Conservation (phyloP, 2,888 invertebrate genomes). For the Phaedon cochleariae region DNA sequence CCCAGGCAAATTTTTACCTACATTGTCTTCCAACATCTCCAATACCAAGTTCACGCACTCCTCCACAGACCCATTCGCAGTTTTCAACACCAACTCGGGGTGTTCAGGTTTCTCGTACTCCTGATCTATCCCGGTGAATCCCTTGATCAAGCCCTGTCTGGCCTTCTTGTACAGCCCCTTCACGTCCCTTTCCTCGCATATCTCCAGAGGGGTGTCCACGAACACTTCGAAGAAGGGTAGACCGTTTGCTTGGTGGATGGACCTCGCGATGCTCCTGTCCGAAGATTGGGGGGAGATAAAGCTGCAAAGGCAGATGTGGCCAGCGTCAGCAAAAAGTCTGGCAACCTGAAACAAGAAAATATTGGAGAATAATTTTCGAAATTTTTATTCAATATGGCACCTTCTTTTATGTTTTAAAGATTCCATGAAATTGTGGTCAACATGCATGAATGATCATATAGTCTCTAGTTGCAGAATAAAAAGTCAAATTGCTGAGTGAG, state of each 20-base stretch:
- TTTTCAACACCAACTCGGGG: conserved; percentile 84
- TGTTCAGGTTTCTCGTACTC: conserved; percentile 85
- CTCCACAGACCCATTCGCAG: conserved; percentile 79
- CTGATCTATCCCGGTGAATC: conserved; percentile 92
- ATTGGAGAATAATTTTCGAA: too few species aligned
- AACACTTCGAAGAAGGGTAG: conserved; percentile 93
- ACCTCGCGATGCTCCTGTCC: conserved; percentile 88
- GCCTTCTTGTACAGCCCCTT: conserved; percentile 99
- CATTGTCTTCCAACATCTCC: conserved; percentile 76
- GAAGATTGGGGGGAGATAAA: conserved; percentile 95
- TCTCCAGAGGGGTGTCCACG: conserved; percentile 89
- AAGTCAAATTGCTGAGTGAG: too few species aligned
- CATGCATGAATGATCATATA: too few species aligned
- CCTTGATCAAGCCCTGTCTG: conserved; percentile 87
- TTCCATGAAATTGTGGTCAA: too few species aligned
- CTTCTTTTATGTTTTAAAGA: too few species aligned
- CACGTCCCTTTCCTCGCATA: conserved; percentile 93
- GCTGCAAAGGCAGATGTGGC: conserved; percentile 92
- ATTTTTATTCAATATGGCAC: too few species aligned
- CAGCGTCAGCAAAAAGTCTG: conserved; percentile 97
- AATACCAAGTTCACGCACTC: conserved; percentile 87
- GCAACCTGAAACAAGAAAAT: conserved; percentile 69
- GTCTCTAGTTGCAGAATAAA: too few species aligned
- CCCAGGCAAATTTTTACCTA: too few species aligned
- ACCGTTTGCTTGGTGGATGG: conserved; percentile 84